A percentile compares a stretch with the other conserved stretches of the same genome.
Evolutionary conservation across 1,140 invertebrate genomes (phyloP).

Genomic region (Dysdera silvatica): DNA sequence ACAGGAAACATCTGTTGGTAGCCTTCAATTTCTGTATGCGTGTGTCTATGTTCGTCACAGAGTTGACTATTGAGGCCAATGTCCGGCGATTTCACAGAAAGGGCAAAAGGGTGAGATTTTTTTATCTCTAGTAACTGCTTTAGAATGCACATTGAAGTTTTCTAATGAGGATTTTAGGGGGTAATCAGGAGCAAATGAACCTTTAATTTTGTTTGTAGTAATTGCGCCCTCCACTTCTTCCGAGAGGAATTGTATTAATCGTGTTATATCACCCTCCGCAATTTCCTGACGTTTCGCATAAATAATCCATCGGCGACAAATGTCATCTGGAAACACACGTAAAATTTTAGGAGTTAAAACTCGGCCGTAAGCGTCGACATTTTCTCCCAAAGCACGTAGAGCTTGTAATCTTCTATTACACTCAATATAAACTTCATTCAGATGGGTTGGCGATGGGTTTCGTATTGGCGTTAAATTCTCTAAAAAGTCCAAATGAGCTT

Average conservation of each 20-base stretch:
- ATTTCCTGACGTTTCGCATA: not conserved
- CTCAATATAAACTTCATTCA: not conserved
- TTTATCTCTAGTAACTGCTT: too few species aligned
- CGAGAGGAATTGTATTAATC: not conserved
- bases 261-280: conserved; percentile 2
- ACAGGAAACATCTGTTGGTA: too few species aligned
- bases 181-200: not conserved
- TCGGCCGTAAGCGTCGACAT: not conserved
- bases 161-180: not conserved
- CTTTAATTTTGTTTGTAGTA: not conserved
- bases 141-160: too few species aligned
- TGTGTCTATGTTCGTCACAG: too few species aligned
- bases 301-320: not conserved
- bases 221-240: conserved; percentile 1
- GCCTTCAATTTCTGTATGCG: too few species aligned
- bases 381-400: conserved; percentile 1
- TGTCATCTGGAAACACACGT: not conserved
- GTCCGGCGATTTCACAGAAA: too few species aligned
- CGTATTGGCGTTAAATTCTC: too few species aligned
- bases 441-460: not conserved
- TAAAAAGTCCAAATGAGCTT: too few species aligned
- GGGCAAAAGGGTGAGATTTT: too few species aligned
- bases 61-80: too few species aligned
- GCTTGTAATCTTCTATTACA: not conserved
- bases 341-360: not conserved